Percentiles rank a stretch among this genome's conserved stretches.
These are phyloP conservation scores for Plebejus argus DNA, from an alignment of 2,888 invertebrate genomes.

Conservation along the genomic window DNA sequence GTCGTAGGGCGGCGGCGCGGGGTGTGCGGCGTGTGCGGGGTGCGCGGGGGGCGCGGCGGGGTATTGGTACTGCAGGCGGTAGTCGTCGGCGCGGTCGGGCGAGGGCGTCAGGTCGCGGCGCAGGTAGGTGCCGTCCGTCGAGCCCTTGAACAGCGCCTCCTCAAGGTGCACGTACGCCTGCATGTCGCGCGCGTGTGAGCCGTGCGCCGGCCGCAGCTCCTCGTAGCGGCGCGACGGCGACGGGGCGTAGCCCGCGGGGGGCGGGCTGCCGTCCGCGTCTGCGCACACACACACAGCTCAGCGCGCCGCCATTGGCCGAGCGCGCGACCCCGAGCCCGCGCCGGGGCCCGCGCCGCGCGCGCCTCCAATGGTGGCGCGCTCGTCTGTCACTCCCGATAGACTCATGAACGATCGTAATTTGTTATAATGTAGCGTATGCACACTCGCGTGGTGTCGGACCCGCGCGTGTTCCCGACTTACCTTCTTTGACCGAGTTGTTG, in stretches of 20 bases:
- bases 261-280: constrained; percentile 61
- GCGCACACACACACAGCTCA: constrained; percentile 29
- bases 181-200: constrained; percentile 62
- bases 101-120: constrained; percentile 64
- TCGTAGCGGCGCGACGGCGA: constrained; percentile 76
- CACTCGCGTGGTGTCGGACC: not conserved
- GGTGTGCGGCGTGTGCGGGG: constrained; percentile 39
- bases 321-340: constrained; percentile 48
- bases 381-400: constrained; percentile 34
- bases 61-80: constrained; percentile 69
- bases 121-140: constrained; percentile 62
- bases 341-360: constrained; percentile 61
- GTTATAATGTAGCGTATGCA: not conserved
- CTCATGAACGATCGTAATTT: not conserved
- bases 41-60: constrained; percentile 47
- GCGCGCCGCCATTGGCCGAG: constrained; percentile 47
- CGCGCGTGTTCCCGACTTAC: constrained; percentile 47
- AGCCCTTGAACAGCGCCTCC: constrained; percentile 50
- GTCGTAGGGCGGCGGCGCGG: constrained; percentile 54
- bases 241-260: constrained; percentile 69
- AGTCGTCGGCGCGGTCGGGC: constrained; percentile 65
- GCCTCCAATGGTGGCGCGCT: constrained; percentile 44
- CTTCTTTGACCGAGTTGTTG: constrained; percentile 65
- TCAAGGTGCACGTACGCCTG: constrained; percentile 66
- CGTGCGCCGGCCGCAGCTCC: constrained; percentile 68